Evolutionary conservation across 2,113 vertebrate species (phyloP), one percentile per base, ranked within the genome.

Genomic region (Chinchilla lanigera): DNA sequence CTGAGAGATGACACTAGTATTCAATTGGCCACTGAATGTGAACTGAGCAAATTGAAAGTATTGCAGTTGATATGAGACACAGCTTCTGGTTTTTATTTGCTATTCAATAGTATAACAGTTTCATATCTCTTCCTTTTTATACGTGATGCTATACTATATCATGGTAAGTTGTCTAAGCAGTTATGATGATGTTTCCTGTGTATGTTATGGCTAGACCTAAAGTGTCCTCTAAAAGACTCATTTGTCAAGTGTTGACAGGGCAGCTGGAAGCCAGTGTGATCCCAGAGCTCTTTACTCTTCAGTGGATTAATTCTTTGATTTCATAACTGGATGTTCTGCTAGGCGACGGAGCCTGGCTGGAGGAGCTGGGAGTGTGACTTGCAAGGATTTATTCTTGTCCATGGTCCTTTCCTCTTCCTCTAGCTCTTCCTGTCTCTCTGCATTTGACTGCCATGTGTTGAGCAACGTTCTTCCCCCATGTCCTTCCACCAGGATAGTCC

Each of bases 11-110:
- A 75, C 47, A 80, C 16, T 87, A 38, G n/a, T 81, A 35, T 73
- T 82, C 90, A 69, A 75, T 89, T 60, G 44, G 4, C 71, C 33
- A 95, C 80, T 75, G 75, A 95, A 52, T 88, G 80, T 28, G 35
- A 91, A 65, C 69, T 7, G 6, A 88, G 12, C 16, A 67, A 65
- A 58, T 44, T 56, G 19, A 73, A 2, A 4, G 20, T 52, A 47
- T 86, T 60, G 87, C 35, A 78, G 54, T 19, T 44, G 11, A 80
- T 14, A n/a, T 80, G 33, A 80, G 20, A 47, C 56, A 41, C 6
- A 86, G 26, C 50, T 56, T 93, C 41, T 84, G 12, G 4, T 63
- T 87, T 91, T 93, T 16, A 19, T 65, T 90, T 82, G 75, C n/a
- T 93, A 38, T 86, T 41, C 77, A 95, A 78, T 54, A 87, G 78